These are phyloP conservation scores for Gymnopithys bicolor DNA, from an alignment of 2,797 vertebrate genomes.

Conservation along the genomic window DNA sequence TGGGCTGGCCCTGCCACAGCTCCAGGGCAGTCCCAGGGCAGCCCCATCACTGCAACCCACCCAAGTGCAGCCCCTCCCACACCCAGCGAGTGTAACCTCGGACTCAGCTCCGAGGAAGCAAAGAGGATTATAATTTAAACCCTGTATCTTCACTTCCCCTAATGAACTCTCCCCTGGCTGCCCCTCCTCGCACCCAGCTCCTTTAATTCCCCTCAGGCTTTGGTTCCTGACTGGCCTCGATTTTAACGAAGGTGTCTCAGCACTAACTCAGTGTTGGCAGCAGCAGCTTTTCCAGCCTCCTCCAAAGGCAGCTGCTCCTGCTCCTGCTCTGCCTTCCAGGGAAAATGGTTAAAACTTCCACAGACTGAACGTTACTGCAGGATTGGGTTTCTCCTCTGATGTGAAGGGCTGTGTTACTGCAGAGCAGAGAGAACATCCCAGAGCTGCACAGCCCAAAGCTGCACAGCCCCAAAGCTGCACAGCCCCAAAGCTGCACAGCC, in stretches of 20 bases:
- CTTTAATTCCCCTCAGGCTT: neutral
- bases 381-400: neutral
- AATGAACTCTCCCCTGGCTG: neutral
- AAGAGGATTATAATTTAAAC: neutral
- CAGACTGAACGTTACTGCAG: neutral
- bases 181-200: neutral
- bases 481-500: no score
- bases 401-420: neutral
- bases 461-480: no score
- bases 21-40: neutral
- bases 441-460: neutral
- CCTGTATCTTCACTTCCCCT: neutral
- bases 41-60: neutral
- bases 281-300: neutral
- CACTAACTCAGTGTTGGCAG: accelerated
- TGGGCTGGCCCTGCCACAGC: neutral
- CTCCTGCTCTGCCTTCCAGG: neutral
- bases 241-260: neutral
- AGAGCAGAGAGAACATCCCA: neutral
- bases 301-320: neutral
- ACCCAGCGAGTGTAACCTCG: neutral
- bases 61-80: neutral
- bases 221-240: neutral
- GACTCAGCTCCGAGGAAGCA: neutral
- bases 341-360: neutral